Evolutionary conservation across 2,113 vertebrate genomes (phyloP).

Genomic region (Holacanthus passer): DNA sequence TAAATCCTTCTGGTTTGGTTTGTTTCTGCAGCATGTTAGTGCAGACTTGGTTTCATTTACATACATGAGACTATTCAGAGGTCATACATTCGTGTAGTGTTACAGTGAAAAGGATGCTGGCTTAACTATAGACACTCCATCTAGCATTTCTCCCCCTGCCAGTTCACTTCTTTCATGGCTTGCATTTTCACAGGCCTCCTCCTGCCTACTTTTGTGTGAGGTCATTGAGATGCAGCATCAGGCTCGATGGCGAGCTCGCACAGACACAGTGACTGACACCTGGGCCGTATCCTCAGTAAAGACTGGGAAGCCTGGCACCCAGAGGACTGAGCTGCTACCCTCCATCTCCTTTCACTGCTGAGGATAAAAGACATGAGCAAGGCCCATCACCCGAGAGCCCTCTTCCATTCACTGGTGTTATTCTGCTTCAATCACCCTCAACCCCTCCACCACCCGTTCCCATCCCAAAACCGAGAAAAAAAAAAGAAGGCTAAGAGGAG

Average conservation of each 20-base stretch:
- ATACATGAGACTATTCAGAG: constrained; percentile 51
- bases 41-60: constrained; percentile 33
- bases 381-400: constrained; percentile 38
- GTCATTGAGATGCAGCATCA: constrained; percentile 79
- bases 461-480: constrained; percentile 45
- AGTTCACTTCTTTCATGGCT: constrained; percentile 52
- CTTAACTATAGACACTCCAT: constrained; percentile 37
- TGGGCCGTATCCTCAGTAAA: constrained; percentile 36
- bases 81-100: constrained; percentile 11
- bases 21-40: constrained; percentile 1
- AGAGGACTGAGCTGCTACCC: constrained; percentile 24
- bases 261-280: constrained; percentile 73
- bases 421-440: constrained; percentile 49
- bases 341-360: constrained; percentile 36
- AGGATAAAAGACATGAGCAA: constrained; percentile 63
- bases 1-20: constrained; percentile 24
- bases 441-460: constrained; percentile 37
- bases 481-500: constrained; percentile 33
- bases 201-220: constrained; percentile 59
- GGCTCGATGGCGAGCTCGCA: constrained; percentile 20
- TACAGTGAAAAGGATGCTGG: constrained; percentile 43
- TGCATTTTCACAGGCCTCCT: constrained; percentile 62
- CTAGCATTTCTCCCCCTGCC: constrained; percentile 37
- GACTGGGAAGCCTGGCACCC: constrained; percentile 57
- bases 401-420: constrained; percentile 59